Base-by-base conservation (phyloP, 2,888 invertebrate species). In the Catocala nupta region DNA sequence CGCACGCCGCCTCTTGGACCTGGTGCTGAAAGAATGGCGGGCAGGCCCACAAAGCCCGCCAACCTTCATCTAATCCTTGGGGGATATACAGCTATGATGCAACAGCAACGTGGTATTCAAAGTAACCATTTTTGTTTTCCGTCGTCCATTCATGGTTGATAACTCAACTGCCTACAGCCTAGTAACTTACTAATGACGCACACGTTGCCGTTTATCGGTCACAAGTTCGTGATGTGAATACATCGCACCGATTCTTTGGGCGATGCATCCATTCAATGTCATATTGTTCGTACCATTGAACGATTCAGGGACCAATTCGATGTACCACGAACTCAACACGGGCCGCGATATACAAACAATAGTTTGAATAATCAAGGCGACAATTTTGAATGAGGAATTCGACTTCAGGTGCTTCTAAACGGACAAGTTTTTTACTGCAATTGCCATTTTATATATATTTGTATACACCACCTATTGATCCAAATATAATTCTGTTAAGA, bases 221-320 rank as follows among this genome's bases (percentile, higher is more conserved):
- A 56, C 57, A 36, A 42, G 60, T 47, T 65, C 76, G 80, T 77
- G 77, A 65, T 71, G 64, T 49, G 77, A 74, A 77, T 77, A 55
- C 52, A 77, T 56, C 57, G 47, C 47, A 55, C 13, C 60, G 50
- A 60, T 39, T 61, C 67, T 71, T 69, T 58, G 55, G 63, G 63
- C 65, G 76, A 63, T 77, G 78, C 75, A 73, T 69, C 55, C 74
- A 68, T 67, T 78, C 75, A 78, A 77, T 73, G 77, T 65, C 79
- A 73, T 52, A 68, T 71, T 63, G 25, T 47, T 63, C 58, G 39
- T 55, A 64, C 59, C 76, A 68, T 73, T 73, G 60, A 75, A 55
- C 63, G 51, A 60, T 63, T 73, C 77, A 78, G 78, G 79, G 75
- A 72, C 59, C 13, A 51, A 67, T 70, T 55, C 67, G 56, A 65